Evolutionary conservation across 1,140 invertebrate genomes (phyloP).

Genomic region (Drosophila takahashii): DNA sequence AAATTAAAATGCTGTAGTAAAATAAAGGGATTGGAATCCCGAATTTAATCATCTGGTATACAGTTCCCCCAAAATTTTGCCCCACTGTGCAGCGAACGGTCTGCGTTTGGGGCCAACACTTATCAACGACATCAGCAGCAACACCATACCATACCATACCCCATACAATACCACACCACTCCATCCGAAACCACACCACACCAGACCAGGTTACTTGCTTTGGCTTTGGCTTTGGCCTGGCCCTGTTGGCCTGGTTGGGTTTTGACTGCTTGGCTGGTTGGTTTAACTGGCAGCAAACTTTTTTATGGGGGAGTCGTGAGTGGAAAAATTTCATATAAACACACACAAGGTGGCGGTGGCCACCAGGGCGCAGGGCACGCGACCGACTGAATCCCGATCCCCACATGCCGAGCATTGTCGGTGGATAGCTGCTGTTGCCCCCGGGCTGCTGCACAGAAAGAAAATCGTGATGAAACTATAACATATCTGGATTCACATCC

Average conservation of each 20-base stretch:
- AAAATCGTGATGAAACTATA: background rate
- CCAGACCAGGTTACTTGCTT: conserved; percentile 52
- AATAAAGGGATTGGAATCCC: conserved; percentile 8
- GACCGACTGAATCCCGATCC: conserved; percentile 55
- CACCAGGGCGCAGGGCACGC: conserved; percentile 66
- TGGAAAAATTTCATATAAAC: conserved; percentile 82
- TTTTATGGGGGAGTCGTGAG: conserved; percentile 75
- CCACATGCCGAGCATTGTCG: conserved; percentile 44
- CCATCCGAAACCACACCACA: conserved; percentile 23
- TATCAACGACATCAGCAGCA: conserved; percentile 79
- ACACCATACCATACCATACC: conserved; percentile 36
- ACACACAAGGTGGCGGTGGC: conserved; percentile 58
- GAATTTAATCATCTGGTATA: background rate
- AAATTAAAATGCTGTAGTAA: too few relatives aligned
- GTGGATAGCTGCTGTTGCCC: conserved; percentile 28
- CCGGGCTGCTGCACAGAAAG: conserved; percentile 17
- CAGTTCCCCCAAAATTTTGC: background rate
- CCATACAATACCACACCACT: conserved; percentile 11
- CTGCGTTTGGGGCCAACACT: conserved; percentile 73
- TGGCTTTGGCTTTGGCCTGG: conserved; percentile 30
- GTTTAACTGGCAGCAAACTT: conserved; percentile 66
- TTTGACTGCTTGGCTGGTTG: conserved; percentile 51
- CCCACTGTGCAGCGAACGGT: conserved; percentile 59
- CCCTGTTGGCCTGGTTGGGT: conserved; percentile 53
- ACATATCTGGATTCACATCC: background rate